Evolutionary conservation across 2,113 vertebrate species (phyloP).

Genomic region (Parus major): DNA sequence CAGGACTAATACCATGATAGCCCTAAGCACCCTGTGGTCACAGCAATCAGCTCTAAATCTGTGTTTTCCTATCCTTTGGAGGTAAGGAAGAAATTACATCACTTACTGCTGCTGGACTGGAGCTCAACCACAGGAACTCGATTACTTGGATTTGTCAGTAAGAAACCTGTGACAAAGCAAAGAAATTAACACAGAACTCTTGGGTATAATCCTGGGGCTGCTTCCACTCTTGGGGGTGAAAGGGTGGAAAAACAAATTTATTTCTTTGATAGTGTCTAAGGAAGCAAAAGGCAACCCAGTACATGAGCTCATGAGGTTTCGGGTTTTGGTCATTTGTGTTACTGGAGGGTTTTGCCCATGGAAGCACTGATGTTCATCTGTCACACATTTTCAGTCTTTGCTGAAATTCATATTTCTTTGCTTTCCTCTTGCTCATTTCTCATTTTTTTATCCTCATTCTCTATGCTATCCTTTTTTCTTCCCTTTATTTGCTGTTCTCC

Average conservation of each 20-base stretch:
- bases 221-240: background rate
- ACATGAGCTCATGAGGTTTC: background rate
- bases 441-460: background rate
- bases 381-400: background rate
- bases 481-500: background rate
- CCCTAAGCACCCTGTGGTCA: background rate
- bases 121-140: background rate
- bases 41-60: background rate
- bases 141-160: background rate
- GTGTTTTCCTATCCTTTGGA: background rate
- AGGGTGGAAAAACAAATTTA: background rate
- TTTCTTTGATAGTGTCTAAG: background rate
- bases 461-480: background rate
- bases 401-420: background rate
- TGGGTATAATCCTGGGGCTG: background rate
- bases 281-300: background rate
- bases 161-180: background rate
- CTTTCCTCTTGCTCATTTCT: background rate
- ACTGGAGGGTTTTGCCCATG: background rate
- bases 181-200: background rate
- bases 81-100: background rate
- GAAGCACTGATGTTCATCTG: background rate
- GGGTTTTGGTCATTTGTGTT: background rate
- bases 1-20: background rate
- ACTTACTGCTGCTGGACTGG: background rate